A percentile compares a stretch with the other conserved stretches of the same genome.
Conservation (phyloP, 2,888 invertebrate genomes). For the Ypsolopha scabrella region DNA sequence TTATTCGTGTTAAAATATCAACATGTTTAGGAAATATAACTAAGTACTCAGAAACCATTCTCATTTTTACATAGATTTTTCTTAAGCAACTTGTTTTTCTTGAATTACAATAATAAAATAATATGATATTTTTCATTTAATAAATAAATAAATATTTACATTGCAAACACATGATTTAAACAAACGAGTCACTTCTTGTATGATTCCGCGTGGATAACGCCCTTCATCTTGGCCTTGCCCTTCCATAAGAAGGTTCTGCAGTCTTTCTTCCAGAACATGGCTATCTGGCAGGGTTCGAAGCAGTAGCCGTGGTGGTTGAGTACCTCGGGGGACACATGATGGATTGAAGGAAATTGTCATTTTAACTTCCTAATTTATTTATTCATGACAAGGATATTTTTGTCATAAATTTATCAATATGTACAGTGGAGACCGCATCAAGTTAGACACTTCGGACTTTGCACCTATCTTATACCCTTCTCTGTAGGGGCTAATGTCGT, state of each 20-base stretch:
- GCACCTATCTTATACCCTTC: no score
- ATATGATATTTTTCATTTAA: background rate
- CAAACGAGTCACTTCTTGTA: conserved; percentile 22
- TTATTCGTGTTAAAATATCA: no score
- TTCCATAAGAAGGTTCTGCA: conserved; percentile 77
- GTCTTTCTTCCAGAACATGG: conserved; percentile 77
- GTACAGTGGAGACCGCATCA: no score
- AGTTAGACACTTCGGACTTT: no score
- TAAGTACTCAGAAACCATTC: no score
- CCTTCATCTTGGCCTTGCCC: conserved; percentile 42
- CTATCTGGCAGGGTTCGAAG: conserved; percentile 70
- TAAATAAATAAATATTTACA: background rate
- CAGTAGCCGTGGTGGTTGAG: conserved; percentile 66
- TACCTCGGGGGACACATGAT: conserved; percentile 57
- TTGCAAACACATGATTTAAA: background rate
- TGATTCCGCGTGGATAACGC: conserved; percentile 33
- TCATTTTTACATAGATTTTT: no score
- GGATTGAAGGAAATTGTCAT: no score
- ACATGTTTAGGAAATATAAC: no score
- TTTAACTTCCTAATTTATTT: no score
- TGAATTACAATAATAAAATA: no score
- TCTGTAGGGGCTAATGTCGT: no score
- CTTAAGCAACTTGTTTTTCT: no score
- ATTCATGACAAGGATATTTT: background rate
- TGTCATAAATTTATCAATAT: conserved; percentile 11